Evolutionary conservation across 2,797 vertebrate species (phyloP).

Genomic region (Eulemur albifrons): DNA sequence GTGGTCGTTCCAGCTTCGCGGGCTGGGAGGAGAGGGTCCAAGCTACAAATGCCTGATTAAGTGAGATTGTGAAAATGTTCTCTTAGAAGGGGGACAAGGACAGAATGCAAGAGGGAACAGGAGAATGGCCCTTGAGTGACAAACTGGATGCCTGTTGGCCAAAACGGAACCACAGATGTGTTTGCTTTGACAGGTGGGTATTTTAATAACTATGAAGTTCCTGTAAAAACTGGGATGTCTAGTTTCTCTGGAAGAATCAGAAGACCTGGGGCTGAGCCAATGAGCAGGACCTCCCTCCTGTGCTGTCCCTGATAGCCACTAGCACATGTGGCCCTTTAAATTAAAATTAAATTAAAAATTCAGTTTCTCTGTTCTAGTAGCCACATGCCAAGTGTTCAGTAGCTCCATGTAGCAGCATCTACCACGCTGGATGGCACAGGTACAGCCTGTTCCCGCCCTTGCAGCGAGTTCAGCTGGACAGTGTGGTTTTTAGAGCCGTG

Average conservation of each 20-base stretch:
- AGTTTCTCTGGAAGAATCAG: conserved; percentile 24
- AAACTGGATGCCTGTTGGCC: neutral
- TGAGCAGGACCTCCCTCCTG: neutral
- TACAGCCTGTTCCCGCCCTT: neutral
- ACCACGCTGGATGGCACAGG: too few relatives aligned
- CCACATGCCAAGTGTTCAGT: neutral
- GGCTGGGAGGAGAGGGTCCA: neutral
- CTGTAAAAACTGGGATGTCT: neutral
- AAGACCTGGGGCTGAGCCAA: neutral
- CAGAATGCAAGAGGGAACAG: neutral
- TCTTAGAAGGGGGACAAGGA: neutral
- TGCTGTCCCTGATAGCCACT: neutral
- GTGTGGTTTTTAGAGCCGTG: neutral
- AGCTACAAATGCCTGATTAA: neutral
- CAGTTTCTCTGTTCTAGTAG: neutral
- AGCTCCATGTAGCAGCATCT: neutral
- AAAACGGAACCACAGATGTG: neutral
- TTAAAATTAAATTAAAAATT: neutral
- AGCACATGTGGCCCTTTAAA: neutral
- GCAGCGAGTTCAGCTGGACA: neutral
- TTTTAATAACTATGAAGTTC: neutral
- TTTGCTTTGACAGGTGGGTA: neutral
- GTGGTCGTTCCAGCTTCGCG: too few relatives aligned
- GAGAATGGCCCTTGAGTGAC: neutral
- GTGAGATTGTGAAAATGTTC: neutral